These are phyloP conservation scores for Gasterosteus nipponicus DNA, from an alignment of 2,113 vertebrate genomes.

Conservation along the genomic window DNA sequence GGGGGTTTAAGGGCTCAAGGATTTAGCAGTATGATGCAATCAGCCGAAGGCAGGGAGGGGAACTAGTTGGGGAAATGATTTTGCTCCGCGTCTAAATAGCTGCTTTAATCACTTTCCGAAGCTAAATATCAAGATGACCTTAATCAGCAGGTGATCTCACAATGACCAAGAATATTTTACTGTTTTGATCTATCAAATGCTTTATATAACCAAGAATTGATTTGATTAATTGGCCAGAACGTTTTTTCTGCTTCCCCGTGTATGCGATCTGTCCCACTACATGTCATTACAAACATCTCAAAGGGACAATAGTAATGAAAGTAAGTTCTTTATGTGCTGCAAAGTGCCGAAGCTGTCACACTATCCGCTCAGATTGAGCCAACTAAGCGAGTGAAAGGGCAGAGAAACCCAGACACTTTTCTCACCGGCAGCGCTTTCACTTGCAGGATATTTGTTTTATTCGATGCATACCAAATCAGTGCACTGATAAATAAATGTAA, in stretches of 20 bases:
- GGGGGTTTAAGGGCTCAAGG: constrained; percentile 61
- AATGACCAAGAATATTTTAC: constrained; percentile 31
- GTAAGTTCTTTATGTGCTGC: constrained; percentile 16
- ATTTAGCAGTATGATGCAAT: constrained; percentile 60
- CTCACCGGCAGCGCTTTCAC: constrained; percentile 17
- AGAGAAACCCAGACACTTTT: constrained; percentile 5
- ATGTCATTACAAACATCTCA: not conserved
- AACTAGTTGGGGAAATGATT: constrained; percentile 50
- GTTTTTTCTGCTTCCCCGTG: constrained; percentile 16
- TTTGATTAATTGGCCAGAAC: constrained; percentile 30
- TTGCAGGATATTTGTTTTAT: constrained; percentile 29
- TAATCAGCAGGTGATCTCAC: constrained; percentile 57
- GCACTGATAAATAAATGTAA: constrained; percentile 38
- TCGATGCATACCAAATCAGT: constrained; percentile 44
- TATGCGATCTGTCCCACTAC: not conserved
- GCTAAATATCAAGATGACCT: constrained; percentile 58
- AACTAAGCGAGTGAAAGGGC: constrained; percentile 5
- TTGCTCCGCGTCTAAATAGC: constrained; percentile 63
- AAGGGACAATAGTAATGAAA: constrained; percentile 23
- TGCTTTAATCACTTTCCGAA: constrained; percentile 67
- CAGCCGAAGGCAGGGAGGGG: constrained; percentile 52
- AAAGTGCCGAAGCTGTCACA: constrained; percentile 20
- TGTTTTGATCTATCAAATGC: constrained; percentile 30
- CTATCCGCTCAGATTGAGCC: constrained; percentile 23
- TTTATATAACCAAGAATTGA: constrained; percentile 23